These are phyloP conservation scores for Dromas ardeola DNA, from an alignment of 2,113 vertebrate species.

Conservation along the genomic window DNA sequence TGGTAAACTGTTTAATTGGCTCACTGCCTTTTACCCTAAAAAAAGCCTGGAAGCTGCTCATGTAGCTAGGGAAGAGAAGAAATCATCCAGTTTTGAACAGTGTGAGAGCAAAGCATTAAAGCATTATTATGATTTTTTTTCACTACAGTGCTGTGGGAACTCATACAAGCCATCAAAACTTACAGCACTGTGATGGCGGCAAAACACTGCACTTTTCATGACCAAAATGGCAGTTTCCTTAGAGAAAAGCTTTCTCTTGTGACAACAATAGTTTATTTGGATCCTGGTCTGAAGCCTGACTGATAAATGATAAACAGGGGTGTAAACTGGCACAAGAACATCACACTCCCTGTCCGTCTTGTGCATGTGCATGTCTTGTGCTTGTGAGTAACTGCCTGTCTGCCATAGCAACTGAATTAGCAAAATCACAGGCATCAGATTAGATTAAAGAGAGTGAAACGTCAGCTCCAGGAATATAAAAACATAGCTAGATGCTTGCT, in stretches of 20 bases:
- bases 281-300: not conserved
- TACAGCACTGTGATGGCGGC: not conserved
- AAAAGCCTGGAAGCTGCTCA: not conserved
- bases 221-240: not conserved
- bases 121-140: not conserved
- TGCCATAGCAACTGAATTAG: not conserved
- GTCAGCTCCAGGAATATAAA: not conserved
- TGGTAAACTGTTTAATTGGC: not conserved
- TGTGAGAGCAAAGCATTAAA: not conserved
- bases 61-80: not conserved
- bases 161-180: not conserved
- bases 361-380: not conserved
- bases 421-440: not conserved
- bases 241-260: not conserved
- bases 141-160: not conserved
- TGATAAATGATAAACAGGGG: not conserved
- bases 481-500: not conserved
- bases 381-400: not conserved
- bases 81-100: not conserved
- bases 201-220: not conserved
- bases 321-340: not conserved
- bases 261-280: not conserved
- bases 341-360: not conserved
- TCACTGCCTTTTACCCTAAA: not conserved
- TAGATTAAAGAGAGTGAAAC: not conserved